phyloP scores from a whole-genome alignment of 2,888 invertebrate genomes.

The Tetanocera ferruginea region DNA sequence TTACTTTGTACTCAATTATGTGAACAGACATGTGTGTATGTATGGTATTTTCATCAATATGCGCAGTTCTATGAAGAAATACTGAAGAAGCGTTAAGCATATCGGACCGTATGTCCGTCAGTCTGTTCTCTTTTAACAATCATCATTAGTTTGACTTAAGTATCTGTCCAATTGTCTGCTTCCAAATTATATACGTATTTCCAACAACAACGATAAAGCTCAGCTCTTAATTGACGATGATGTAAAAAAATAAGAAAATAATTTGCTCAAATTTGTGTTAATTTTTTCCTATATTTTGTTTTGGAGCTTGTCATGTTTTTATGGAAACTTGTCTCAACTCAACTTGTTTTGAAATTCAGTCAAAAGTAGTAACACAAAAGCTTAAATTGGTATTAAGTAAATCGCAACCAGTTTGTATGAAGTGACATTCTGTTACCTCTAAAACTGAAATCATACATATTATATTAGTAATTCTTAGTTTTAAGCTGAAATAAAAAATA shows the following conservation, averaged over 20 bases:
- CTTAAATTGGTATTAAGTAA: too few species aligned
- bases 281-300: conserved; percentile 31
- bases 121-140: background rate
- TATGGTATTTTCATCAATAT: background rate
- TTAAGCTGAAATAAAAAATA: too few species aligned
- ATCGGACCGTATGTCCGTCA: background rate
- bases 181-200: background rate
- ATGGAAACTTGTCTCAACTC: conserved; percentile 45
- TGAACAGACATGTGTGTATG: too few species aligned
- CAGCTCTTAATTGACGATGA: conserved; percentile 14
- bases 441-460: too few species aligned
- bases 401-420: too few species aligned
- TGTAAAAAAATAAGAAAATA: conserved; percentile 32
- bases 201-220: background rate
- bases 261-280: conserved; percentile 40
- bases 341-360: conserved; percentile 5
- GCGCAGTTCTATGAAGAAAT: background rate
- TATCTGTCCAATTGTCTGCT: background rate
- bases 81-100: background rate
- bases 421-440: too few species aligned
- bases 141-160: background rate
- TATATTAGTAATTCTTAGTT: too few species aligned
- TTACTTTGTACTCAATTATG: too few species aligned
- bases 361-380: background rate
- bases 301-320: conserved; percentile 45